phyloP scores from a whole-genome alignment of 2,888 invertebrate species.

The Agrochola macilenta region DNA sequence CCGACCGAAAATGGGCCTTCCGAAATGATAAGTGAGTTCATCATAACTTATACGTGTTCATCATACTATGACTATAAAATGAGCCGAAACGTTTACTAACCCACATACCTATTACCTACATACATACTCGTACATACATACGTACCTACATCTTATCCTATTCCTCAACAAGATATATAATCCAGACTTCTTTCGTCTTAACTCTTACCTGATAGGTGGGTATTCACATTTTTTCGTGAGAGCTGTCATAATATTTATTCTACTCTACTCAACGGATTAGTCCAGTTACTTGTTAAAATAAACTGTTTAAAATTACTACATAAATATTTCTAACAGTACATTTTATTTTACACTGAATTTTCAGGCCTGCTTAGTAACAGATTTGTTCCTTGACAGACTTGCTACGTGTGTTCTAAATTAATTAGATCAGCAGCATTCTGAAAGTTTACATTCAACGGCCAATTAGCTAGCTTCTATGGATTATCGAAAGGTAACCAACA shows the following conservation, averaged over 20 bases:
- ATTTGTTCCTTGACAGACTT: conserved; percentile 35
- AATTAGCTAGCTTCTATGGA: conserved; percentile 16
- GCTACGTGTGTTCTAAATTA: conserved; percentile 40
- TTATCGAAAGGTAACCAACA: neutral
- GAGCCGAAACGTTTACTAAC: neutral
- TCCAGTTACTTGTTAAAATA: conserved; percentile 71
- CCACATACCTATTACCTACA: conserved; percentile 14
- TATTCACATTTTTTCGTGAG: conserved; percentile 51
- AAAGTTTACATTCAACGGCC: conserved; percentile 7
- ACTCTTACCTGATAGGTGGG: conserved; percentile 32
- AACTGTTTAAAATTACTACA: conserved; percentile 61
- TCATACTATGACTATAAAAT: conserved; percentile 7
- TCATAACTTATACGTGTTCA: neutral
- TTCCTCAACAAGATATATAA: conserved; percentile 40
- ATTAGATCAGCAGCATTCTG: conserved; percentile 12
- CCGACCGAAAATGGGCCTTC: neutral
- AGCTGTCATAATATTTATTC: conserved; percentile 78
- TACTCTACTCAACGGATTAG: conserved; percentile 64
- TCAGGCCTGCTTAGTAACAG: conserved; percentile 47
- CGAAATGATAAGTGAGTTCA: neutral
- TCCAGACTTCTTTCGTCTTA: conserved; percentile 51
- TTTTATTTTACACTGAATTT: conserved; percentile 62
- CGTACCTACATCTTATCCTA: neutral
- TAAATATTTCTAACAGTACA: conserved; percentile 55
- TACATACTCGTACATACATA: neutral